These are phyloP conservation scores for Stegodyphus dumicola DNA, from an alignment of 1,140 invertebrate genomes.

Conservation along the genomic window DNA sequence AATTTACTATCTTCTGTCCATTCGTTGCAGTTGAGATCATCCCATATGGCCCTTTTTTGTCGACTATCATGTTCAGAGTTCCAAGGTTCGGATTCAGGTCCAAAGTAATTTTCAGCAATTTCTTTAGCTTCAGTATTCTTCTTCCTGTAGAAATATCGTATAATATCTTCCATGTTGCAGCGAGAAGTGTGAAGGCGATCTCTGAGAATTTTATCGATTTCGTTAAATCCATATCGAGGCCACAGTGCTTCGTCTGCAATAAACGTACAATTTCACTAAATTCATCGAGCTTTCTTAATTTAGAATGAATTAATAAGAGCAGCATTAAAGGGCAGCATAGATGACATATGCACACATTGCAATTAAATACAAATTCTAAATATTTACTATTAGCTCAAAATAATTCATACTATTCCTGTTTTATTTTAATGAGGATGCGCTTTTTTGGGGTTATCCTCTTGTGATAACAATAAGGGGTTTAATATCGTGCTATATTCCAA, in stretches of 20 bases:
- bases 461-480: too few relatives aligned
- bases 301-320: too few relatives aligned
- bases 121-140: slow-evolving; percentile 8
- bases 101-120: slow-evolving; percentile 22
- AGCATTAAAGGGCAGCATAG: too few relatives aligned
- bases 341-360: too few relatives aligned
- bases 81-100: slow-evolving; percentile 22
- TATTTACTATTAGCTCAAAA: too few relatives aligned
- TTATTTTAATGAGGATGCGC: too few relatives aligned
- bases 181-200: neutral
- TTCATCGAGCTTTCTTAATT: too few relatives aligned
- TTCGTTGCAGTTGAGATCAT: slow-evolving; percentile 45
- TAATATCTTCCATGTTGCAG: slow-evolving; percentile 25
- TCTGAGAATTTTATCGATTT: slow-evolving; percentile 19
- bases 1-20: slow-evolving; percentile 47
- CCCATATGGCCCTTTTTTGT: slow-evolving; percentile 9
- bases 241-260: neutral
- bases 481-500: too few relatives aligned
- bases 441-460: too few relatives aligned
- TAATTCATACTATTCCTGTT: too few relatives aligned
- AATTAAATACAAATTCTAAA: too few relatives aligned
- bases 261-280: neutral
- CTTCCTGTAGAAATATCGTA: slow-evolving; percentile 33
- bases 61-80: neutral
- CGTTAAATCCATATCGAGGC: slow-evolving; percentile 37